These are phyloP conservation scores for Choristoneura fumiferana DNA, from an alignment of 1,140 invertebrate species.

Conservation along the genomic window DNA sequence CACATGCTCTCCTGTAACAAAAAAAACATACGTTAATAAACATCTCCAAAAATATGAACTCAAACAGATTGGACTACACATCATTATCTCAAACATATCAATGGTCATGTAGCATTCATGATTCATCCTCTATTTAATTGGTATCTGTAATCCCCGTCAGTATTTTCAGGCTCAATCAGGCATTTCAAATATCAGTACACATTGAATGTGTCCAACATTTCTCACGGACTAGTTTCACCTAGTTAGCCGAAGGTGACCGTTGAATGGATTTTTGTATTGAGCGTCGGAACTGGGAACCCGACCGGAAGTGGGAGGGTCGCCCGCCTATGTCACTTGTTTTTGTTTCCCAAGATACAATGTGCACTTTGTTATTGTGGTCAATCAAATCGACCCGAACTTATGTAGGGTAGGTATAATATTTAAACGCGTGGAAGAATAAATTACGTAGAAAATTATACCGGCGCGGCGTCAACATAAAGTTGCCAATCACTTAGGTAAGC, in stretches of 20 bases:
- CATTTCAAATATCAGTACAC: conserved; percentile 10
- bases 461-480: too few relatives aligned
- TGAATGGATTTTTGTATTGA: conserved; percentile 49
- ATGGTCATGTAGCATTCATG: too few relatives aligned
- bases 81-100: too few relatives aligned
- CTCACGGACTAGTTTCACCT: conserved; percentile 58
- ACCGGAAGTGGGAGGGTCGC: conserved; percentile 57
- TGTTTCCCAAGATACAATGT: conserved; percentile 37
- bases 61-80: too few relatives aligned
- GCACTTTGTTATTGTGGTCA: conserved; percentile 23
- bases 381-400: background rate
- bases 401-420: too few relatives aligned
- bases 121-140: conserved; percentile 11
- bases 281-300: conserved; percentile 23
- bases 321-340: conserved; percentile 46
- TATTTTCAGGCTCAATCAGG: background rate
- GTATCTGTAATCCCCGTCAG: background rate
- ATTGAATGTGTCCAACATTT: conserved; percentile 42
- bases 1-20: conserved; percentile 78
- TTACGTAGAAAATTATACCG: too few relatives aligned
- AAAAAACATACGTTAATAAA: conserved; percentile 16
- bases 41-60: too few relatives aligned
- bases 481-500: conserved; percentile 3
- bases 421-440: too few relatives aligned
- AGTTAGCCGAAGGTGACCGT: conserved; percentile 48